phyloP scores from a whole-genome alignment of 2,888 invertebrate genomes.

The Odontomyia ornata region DNA sequence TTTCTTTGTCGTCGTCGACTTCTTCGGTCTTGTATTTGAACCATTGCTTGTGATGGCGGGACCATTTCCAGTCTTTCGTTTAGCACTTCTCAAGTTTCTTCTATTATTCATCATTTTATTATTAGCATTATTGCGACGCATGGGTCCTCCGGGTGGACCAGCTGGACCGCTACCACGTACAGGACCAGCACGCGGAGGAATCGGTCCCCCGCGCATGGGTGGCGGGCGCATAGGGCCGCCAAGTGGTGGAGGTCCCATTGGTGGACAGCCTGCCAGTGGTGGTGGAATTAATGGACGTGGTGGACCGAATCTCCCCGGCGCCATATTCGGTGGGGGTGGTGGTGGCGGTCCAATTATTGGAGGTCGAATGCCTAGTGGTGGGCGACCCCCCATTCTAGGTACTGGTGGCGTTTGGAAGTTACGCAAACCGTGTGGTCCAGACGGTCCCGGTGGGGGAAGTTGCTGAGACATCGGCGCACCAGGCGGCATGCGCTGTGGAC shows the following conservation, averaged over 20 bases:
- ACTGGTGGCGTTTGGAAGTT: constrained; percentile 52
- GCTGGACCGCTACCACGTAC: constrained; percentile 25
- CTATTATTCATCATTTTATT: constrained; percentile 37
- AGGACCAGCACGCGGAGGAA: constrained; percentile 9
- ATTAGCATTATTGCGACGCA: constrained; percentile 46
- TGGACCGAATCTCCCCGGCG: constrained; percentile 45
- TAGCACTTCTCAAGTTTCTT: constrained; percentile 18
- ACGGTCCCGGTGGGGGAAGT: constrained; percentile 33
- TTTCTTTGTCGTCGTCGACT: constrained; percentile 58
- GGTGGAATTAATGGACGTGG: constrained; percentile 49
- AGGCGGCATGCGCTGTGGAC: constrained; percentile 49
- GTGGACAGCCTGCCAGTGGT: constrained; percentile 49
- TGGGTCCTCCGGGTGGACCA: constrained; percentile 27
- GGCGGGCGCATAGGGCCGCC: constrained; percentile 26
- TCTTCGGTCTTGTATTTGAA: constrained; percentile 52
- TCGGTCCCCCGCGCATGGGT: constrained; percentile 44
- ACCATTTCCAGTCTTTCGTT: neutral
- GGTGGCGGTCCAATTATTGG: constrained; percentile 59
- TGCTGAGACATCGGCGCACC: constrained; percentile 10
- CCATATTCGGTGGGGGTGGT: constrained; percentile 44
- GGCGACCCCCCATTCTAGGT: constrained; percentile 51
- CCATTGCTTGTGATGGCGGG: constrained; percentile 25
- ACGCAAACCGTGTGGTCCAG: constrained; percentile 49
- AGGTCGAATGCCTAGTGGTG: constrained; percentile 54
- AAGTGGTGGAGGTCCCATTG: constrained; percentile 43